Evolutionary conservation across 2,113 vertebrate species (phyloP), one percentile per base, ranked within the genome.

Genomic region (Platanista minor): DNA sequence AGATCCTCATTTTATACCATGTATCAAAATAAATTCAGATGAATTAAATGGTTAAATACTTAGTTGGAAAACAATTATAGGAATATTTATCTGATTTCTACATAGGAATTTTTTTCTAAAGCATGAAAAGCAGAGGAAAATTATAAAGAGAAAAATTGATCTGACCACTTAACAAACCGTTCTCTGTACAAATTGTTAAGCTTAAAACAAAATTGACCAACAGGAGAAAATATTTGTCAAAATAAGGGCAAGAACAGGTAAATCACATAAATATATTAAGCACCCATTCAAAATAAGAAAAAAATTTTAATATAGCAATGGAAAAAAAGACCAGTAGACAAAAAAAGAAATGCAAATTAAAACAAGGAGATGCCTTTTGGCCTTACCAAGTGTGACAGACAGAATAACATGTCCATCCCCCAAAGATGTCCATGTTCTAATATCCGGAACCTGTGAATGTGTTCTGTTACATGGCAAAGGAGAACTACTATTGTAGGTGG

Each of bases 11-110:
- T 57, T 57, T 15, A 54, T 57, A 57, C 4, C 0, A 27, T 62
- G 36, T 11, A 62, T 87, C 89, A 91, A 69, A 96, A 62, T 67
- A 52, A 88, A 94, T 92, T 88, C 69, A 96, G 23, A 54, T 88
- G 18, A 94, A 78, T 2, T 54, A 80, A 85, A 86, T 29, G 27
- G 20, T 71, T 86, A 91, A 43, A 49, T 87, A 27, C 66, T 62
- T 86, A 91, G n/a, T 52, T 81, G 43, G 29, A 90, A 90, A 90
- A 81, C 20, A 75, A 74, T 66, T 82, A 41, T 61, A 52, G 61
- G 13, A 74, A 61, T 86, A 72, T 41, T 69, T 21, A 57, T 82
- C 31, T 92, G 62, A 71, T 85, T 8, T 78, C 78, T 62, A 71
- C 33, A 71, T 84, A 72, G 41, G 12, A 83, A 36, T 23, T 69